Percentiles rank a stretch among this genome's conserved stretches.
Evolutionary conservation across 2,888 invertebrate genomes (phyloP).

Genomic region (Tinea trinotella): DNA sequence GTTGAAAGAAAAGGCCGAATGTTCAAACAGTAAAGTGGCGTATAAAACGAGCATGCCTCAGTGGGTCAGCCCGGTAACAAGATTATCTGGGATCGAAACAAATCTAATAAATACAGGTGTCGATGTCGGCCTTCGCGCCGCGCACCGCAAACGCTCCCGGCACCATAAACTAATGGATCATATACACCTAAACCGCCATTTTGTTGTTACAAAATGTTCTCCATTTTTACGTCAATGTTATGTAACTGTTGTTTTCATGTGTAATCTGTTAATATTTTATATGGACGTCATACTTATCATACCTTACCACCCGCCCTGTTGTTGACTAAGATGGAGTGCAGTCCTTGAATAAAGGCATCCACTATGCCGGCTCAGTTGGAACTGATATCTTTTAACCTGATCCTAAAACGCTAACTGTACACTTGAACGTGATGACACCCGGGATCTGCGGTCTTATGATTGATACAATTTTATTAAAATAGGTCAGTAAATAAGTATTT

Average conservation of each 20-base stretch:
- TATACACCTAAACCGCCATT: neutral
- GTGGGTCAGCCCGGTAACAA: conserved; percentile 34
- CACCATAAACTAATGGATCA: conserved; percentile 14
- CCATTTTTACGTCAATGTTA: neutral
- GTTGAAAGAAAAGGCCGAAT: neutral
- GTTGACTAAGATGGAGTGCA: too few species aligned
- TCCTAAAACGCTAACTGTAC: too few species aligned
- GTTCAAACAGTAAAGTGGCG: conserved; percentile 5
- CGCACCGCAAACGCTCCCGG: neutral
- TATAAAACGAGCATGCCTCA: conserved; percentile 1
- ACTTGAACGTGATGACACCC: too few species aligned
- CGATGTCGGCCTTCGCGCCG: conserved; percentile 37
- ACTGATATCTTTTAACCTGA: too few species aligned
- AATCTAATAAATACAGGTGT: conserved; percentile 65
- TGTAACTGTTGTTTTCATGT: neutral
- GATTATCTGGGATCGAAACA: conserved; percentile 58
- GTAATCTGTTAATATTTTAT: too few species aligned
- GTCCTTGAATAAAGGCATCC: too few species aligned
- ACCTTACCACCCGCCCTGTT: too few species aligned
- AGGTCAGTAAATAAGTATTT: too few species aligned
- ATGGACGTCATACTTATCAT: too few species aligned
- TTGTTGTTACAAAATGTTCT: neutral
- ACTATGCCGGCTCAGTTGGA: too few species aligned
- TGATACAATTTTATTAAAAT: too few species aligned
- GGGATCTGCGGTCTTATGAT: too few species aligned